phyloP scores from a whole-genome alignment of 1,140 invertebrate genomes.

The Listronotus oregonensis region DNA sequence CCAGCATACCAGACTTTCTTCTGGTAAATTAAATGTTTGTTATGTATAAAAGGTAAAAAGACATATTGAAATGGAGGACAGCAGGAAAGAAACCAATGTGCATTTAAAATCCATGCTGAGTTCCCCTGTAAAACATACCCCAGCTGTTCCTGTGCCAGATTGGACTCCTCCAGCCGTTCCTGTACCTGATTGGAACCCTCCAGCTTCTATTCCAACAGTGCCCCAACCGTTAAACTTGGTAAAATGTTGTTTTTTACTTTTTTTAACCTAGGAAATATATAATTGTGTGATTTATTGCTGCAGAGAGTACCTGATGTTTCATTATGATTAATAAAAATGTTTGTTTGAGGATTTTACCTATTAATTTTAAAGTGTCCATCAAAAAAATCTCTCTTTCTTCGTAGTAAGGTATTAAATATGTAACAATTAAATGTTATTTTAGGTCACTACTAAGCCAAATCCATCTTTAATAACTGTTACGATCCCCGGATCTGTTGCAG shows the following conservation, averaged over 20 bases:
- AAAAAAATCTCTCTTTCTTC: background rate
- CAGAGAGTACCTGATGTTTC: too few species aligned
- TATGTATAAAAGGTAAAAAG: constrained; percentile 1
- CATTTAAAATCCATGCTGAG: constrained; percentile 49
- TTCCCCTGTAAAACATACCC: constrained; percentile 47
- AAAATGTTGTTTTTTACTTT: too few species aligned
- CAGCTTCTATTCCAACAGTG: constrained; percentile 17
- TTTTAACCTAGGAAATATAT: too few species aligned
- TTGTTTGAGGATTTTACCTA: too few species aligned
- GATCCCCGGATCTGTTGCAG: constrained; percentile 46
- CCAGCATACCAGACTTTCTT: too few species aligned
- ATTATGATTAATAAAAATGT: too few species aligned
- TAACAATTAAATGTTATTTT: constrained; percentile 7
- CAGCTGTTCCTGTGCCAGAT: constrained; percentile 52
- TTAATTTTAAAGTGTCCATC: too few species aligned
- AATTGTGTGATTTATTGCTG: too few species aligned
- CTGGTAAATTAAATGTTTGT: background rate
- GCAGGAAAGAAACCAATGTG: constrained; percentile 34
- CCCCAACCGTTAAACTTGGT: constrained; percentile 16
- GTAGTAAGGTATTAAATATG: background rate
- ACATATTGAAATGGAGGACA: constrained; percentile 5
- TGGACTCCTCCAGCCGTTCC: constrained; percentile 50
- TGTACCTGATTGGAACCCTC: constrained; percentile 49
- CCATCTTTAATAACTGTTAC: constrained; percentile 44
- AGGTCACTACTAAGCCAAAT: constrained; percentile 32